Evolutionary conservation across 2,888 invertebrate genomes (phyloP).

Genomic region (Branchellion lobata): DNA sequence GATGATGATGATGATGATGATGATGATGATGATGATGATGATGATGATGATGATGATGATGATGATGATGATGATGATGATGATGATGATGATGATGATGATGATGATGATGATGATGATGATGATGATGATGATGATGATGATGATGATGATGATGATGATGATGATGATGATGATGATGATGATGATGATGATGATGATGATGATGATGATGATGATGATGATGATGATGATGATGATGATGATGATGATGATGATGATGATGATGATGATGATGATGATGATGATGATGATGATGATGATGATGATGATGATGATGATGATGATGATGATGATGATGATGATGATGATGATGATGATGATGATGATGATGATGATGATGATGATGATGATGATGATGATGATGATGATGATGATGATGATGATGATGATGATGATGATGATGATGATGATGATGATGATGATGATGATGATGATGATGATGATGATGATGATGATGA

Average conservation of each 20-base stretch:
- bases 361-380: neutral
- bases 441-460: neutral
- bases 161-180: neutral
- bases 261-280: too few species aligned
- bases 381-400: neutral
- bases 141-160: neutral
- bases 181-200: neutral
- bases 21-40: neutral
- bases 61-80: neutral
- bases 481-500: neutral
- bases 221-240: too few species aligned
- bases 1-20: neutral
- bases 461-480: conserved; percentile 7
- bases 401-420: neutral
- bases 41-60: neutral
- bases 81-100: neutral
- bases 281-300: too few species aligned
- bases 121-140: neutral
- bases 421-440: neutral
- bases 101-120: neutral
- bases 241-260: too few species aligned
- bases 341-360: neutral
- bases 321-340: neutral
- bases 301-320: too few species aligned
- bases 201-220: too few species aligned